These are phyloP conservation scores for Gorsachius goisagi DNA, from an alignment of 2,113 vertebrate genomes.

Conservation along the genomic window DNA sequence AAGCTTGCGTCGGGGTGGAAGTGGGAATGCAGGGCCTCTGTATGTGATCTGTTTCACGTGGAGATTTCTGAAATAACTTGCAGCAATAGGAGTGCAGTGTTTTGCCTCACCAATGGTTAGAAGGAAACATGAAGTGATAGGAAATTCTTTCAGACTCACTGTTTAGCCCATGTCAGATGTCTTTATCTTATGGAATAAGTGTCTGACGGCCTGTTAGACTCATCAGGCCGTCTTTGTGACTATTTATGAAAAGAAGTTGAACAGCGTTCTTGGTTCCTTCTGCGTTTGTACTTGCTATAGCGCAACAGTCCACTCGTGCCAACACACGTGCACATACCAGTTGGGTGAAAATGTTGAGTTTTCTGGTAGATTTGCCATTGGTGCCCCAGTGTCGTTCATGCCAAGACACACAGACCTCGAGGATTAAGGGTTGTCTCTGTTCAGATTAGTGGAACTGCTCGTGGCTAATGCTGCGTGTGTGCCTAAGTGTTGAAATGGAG, in stretches of 20 bases:
- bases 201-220: neutral
- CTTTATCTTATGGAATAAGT: neutral
- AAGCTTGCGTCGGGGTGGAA: neutral
- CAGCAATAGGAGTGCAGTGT: fast-evolving
- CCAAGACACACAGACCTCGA: neutral
- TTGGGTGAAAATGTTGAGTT: neutral
- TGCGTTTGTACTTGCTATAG: neutral
- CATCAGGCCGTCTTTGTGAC: neutral
- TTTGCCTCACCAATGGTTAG: neutral
- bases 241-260: neutral
- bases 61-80: neutral
- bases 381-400: neutral
- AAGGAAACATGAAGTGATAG: neutral
- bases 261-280: neutral
- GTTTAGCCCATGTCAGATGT: neutral
- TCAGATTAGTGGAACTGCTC: neutral
- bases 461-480: fast-evolving
- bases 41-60: neutral
- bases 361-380: neutral
- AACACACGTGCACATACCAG: neutral
- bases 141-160: neutral
- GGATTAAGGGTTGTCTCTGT: neutral
- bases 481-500: neutral
- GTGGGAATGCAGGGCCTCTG: neutral
- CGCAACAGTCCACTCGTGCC: neutral